Evolutionary conservation across 1,140 invertebrate genomes (phyloP).

Genomic region (Daktulosphaira vitifoliae): DNA sequence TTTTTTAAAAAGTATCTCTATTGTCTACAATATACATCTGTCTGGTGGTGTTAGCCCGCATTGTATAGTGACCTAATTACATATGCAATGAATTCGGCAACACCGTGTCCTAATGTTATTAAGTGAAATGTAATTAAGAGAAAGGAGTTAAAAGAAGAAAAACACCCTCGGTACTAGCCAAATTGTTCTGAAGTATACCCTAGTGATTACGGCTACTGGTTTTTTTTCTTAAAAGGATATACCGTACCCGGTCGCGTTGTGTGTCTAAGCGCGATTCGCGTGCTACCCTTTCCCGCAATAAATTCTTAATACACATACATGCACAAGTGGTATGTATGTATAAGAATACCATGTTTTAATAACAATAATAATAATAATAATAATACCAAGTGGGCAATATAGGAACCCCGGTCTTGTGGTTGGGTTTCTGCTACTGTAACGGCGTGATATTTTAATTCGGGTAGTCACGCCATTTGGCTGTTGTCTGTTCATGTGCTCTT

Average conservation of each 20-base stretch:
- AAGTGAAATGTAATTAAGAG: constrained; percentile 23
- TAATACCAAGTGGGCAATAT: not conserved
- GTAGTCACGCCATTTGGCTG: constrained; percentile 28
- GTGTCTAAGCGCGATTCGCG: constrained; percentile 16
- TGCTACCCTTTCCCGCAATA: constrained; percentile 18
- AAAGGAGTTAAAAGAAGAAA: not conserved
- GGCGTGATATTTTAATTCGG: constrained; percentile 31
- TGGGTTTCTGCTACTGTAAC: not conserved
- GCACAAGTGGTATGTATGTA: not conserved
- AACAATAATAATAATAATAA: not conserved
- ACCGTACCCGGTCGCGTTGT: not conserved
- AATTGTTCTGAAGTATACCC: no score
- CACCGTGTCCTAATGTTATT: not conserved
- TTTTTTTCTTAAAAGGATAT: not conserved
- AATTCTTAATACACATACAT: not conserved
- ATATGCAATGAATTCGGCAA: constrained; percentile 3
- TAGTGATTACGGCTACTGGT: not conserved
- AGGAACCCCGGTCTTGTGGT: not conserved
- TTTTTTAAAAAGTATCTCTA: no score
- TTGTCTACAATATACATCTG: no score
- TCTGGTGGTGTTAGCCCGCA: not conserved
- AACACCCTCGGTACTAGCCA: no score
- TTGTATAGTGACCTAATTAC: constrained; percentile 6
- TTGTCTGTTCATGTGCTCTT: constrained; percentile 16
- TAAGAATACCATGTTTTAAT: not conserved